Percentiles rank a stretch among this genome's conserved stretches.
phyloP scores from a whole-genome alignment of 2,888 invertebrate genomes.

The Tenthredo notha region DNA sequence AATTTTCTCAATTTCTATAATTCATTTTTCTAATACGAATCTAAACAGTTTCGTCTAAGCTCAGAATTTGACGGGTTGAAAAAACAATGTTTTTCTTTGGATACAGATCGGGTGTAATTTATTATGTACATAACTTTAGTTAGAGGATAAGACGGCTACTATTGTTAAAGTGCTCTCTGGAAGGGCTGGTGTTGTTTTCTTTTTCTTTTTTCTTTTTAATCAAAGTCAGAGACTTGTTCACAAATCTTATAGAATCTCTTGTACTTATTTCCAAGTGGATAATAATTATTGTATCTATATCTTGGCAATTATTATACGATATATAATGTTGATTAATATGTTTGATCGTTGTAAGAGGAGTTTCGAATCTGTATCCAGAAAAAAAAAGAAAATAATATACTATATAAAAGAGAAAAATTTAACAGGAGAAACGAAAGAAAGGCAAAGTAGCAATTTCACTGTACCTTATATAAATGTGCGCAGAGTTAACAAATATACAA shows the following conservation, averaged over 20 bases:
- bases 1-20: conserved; percentile 20
- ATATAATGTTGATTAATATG: neutral
- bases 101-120: conserved; percentile 35
- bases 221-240: conserved; percentile 28
- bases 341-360: neutral
- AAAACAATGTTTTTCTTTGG: neutral
- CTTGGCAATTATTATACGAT: conserved; percentile 1
- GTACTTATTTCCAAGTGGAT: conserved; percentile 17
- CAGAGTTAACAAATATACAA: conserved; percentile 22
- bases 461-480: conserved; percentile 31
- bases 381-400: conserved; percentile 20
- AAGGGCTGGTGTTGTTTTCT: conserved; percentile 26
- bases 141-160: conserved; percentile 12
- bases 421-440: neutral
- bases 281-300: neutral
- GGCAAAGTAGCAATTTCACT: conserved; percentile 30
- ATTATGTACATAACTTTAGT: conserved; percentile 37
- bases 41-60: neutral
- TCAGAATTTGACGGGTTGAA: neutral
- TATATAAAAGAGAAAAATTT: neutral
- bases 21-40: conserved; percentile 2
- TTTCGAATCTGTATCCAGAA: conserved; percentile 29
- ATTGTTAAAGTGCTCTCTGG: conserved; percentile 40
- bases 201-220: neutral
- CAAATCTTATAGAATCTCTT: conserved; percentile 30